These are phyloP conservation scores for Cryptoblepharus egeriae DNA, from an alignment of 2,797 vertebrate species.

Conservation along the genomic window DNA sequence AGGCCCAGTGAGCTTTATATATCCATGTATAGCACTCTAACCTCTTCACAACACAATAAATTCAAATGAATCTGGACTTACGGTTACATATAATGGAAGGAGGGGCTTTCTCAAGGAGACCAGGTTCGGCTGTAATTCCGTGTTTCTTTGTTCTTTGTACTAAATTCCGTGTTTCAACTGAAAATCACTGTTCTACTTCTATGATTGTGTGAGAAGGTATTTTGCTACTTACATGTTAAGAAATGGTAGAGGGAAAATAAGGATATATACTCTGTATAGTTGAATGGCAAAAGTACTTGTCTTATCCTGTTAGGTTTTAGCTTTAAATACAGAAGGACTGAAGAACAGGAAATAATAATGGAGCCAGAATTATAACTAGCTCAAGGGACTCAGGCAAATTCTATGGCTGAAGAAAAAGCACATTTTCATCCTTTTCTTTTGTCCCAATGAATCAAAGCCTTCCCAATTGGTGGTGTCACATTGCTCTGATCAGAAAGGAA, in stretches of 20 bases:
- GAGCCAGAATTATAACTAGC: conserved; percentile 54
- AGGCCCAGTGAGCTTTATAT: too few relatives aligned
- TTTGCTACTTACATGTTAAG: conserved; percentile 45
- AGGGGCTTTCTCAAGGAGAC: too few relatives aligned
- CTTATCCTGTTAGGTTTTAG: conserved; percentile 50
- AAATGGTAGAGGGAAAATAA: conserved; percentile 41
- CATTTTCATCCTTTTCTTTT: conserved; percentile 60
- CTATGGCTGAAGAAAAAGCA: conserved; percentile 31
- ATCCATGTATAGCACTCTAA: too few relatives aligned
- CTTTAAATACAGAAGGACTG: conserved; percentile 41
- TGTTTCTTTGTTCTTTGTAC: too few relatives aligned
- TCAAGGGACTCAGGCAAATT: conserved; percentile 35
- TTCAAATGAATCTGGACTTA: too few relatives aligned
- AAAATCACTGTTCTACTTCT: conserved; percentile 18
- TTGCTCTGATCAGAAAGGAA: conserved; percentile 67
- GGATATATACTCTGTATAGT: conserved; percentile 53
- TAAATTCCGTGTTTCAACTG: too few relatives aligned
- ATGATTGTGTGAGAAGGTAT: conserved; percentile 21
- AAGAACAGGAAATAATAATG: conserved; percentile 56
- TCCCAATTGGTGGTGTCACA: conserved; percentile 60
- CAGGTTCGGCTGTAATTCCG: too few relatives aligned
- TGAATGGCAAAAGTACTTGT: conserved; percentile 60
- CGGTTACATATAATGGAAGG: too few relatives aligned
- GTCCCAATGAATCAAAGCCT: conserved; percentile 62
- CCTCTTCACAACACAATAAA: too few relatives aligned